Evolutionary conservation across 2,113 vertebrate species (phyloP).

Genomic region (Galemys pyrenaicus): DNA sequence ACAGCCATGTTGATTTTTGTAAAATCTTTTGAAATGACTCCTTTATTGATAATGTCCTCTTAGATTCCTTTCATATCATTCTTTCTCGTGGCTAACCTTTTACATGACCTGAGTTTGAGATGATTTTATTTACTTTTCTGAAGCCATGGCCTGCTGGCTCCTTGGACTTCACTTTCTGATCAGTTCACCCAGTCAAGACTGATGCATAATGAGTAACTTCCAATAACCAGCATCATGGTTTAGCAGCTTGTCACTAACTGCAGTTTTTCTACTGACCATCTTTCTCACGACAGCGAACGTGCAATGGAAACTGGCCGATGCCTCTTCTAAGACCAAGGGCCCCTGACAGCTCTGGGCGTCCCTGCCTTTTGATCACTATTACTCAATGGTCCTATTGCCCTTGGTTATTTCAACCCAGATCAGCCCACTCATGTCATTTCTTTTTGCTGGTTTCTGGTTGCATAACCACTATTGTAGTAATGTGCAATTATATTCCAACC

Average conservation of each 20-base stretch:
- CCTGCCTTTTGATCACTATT: neutral
- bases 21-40: neutral
- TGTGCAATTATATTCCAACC: too few relatives aligned
- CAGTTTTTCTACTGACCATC: neutral
- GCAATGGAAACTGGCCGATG: neutral
- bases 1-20: neutral
- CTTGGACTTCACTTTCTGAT: neutral
- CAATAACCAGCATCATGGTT: neutral
- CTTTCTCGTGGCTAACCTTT: neutral
- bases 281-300: neutral
- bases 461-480: neutral
- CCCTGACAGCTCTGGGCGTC: fast-evolving
- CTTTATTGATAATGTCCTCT: neutral
- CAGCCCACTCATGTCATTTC: neutral
- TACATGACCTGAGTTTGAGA: neutral
- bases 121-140: neutral
- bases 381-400: neutral
- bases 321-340: neutral
- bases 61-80: neutral
- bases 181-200: neutral
- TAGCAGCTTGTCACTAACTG: neutral
- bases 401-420: neutral
- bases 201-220: neutral
- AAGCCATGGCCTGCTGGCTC: neutral
- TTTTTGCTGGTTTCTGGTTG: neutral